Evolutionary conservation across 2,888 invertebrate species (phyloP).

Genomic region (Alsophila aescularia): DNA sequence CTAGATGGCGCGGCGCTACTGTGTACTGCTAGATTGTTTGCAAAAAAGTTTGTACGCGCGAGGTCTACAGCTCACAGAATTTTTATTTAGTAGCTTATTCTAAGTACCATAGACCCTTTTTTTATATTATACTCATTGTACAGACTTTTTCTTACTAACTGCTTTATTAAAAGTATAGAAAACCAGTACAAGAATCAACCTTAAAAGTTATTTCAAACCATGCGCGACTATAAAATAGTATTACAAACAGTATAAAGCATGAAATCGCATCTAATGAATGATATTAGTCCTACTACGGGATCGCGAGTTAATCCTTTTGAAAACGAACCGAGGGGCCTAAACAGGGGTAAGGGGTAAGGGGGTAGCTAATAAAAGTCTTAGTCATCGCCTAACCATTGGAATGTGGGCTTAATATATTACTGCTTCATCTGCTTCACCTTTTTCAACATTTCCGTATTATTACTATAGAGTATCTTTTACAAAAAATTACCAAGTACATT

Average conservation of each 20-base stretch:
- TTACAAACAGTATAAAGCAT: slow-evolving; percentile 33
- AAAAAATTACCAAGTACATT: too few species aligned
- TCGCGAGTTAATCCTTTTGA: slow-evolving; percentile 82
- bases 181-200: background rate
- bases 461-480: slow-evolving; percentile 49
- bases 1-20: too few species aligned
- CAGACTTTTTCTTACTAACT: too few species aligned
- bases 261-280: slow-evolving; percentile 79
- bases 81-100: too few species aligned
- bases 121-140: too few species aligned
- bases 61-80: too few species aligned
- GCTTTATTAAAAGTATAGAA: too few species aligned
- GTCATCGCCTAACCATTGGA: slow-evolving; percentile 64
- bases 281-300: slow-evolving; percentile 77
- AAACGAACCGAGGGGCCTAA: slow-evolving; percentile 54
- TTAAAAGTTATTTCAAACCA: slow-evolving; percentile 63
- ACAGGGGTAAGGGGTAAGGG: slow-evolving; percentile 40
- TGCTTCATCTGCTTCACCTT: slow-evolving; percentile 62
- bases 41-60: too few species aligned
- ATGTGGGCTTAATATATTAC: slow-evolving; percentile 62
- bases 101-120: too few species aligned
- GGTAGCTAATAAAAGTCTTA: slow-evolving; percentile 76
- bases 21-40: too few species aligned
- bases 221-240: slow-evolving; percentile 48
- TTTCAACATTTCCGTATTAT: slow-evolving; percentile 51